Evolutionary conservation across 2,113 vertebrate species (phyloP), one percentile per base, ranked within the genome.

Genomic region (Shinisaurus crocodilurus): DNA sequence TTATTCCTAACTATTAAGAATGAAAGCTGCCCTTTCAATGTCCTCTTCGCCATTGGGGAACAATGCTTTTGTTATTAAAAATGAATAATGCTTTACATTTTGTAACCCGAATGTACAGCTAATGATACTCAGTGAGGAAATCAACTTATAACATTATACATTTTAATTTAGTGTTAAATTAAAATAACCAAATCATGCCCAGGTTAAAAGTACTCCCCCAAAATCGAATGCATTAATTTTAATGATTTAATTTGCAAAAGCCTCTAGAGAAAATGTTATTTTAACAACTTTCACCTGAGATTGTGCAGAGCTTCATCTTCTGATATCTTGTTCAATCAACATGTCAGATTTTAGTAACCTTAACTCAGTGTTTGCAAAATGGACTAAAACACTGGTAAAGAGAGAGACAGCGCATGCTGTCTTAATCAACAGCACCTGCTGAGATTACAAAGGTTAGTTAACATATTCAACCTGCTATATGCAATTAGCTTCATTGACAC

Each of bases 11-110:
- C 94, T 86, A 88, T 75, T 60, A 0, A 45, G 80, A 82, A 94
- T 94, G 63, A 96, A 94, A 93, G 63, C 79, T 32, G 90, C 83
- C 79, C 86, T 77, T 93, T 94, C 93, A 13, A 93, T 90, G 82
- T 91, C 45, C 34, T n/a, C 43, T 94, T 89, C 90, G 88, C 82
- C 82, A 79, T 85, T 91, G 90, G 91, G 70, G 92, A 89, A 32
- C 8, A 92, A 93, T 67, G 48, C 13, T 87, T 90, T 88, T 89
- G n/a, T 83, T 90, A 92, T 92, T 89, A 94, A 95, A 93, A 94
- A 93, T 87, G 23, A 90, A 91, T 82, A 90, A 92, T 12, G 34
- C 75, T 94, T 94, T 82, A 90, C 57, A 80, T 86, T 93, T 84
- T 86, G 12, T 85, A 94, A 90, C 74, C 77, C 85, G n/a, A 25